A percentile compares a stretch with the other conserved stretches of the same genome.
Conservation (phyloP, 2,888 invertebrate species). For the Peribatodes rhomboidaria region DNA sequence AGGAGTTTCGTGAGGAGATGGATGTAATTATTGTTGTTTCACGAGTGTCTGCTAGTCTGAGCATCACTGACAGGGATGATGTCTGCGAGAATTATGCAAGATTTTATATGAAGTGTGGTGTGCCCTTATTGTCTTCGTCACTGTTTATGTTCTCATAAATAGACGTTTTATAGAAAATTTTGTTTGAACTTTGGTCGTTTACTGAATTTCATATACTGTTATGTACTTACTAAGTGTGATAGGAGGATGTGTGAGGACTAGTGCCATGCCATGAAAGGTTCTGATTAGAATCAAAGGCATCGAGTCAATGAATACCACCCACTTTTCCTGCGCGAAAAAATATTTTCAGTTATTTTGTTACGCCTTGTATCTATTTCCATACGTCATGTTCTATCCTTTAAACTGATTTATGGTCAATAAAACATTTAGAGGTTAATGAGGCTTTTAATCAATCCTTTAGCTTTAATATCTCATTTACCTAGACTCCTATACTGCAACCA, state of each 20-base stretch:
- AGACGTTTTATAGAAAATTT: conserved; percentile 48
- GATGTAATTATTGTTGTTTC: conserved; percentile 49
- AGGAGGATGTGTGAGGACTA: conserved; percentile 85
- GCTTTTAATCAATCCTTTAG: conserved; percentile 43
- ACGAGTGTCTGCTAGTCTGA: conserved; percentile 84
- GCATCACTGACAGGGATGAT: conserved; percentile 85
- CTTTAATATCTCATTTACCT: too few species aligned
- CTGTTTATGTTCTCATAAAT: conserved; percentile 50
- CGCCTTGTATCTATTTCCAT: conserved; percentile 69
- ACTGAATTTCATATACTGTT: conserved; percentile 59
- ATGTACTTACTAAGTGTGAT: conserved; percentile 79
- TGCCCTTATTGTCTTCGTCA: conserved; percentile 45
- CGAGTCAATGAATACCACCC: conserved; percentile 85
- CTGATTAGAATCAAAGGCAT: conserved; percentile 85
- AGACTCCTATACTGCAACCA: too few species aligned
- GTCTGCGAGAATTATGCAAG: conserved; percentile 86
- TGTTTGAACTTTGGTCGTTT: conserved; percentile 58
- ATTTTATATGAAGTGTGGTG: conserved; percentile 72
- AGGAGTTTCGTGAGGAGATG: conserved; percentile 44
- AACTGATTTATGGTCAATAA: conserved; percentile 82
- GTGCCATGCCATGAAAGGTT: conserved; percentile 87
- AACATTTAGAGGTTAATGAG: conserved; percentile 72
- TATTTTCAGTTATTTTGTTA: conserved; percentile 74
- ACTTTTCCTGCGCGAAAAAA: conserved; percentile 83
- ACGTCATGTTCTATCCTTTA: conserved; percentile 72